Evolutionary conservation across 2,113 vertebrate species (phyloP), one percentile per base, ranked within the genome.

Genomic region (Tautogolabrus adspersus): DNA sequence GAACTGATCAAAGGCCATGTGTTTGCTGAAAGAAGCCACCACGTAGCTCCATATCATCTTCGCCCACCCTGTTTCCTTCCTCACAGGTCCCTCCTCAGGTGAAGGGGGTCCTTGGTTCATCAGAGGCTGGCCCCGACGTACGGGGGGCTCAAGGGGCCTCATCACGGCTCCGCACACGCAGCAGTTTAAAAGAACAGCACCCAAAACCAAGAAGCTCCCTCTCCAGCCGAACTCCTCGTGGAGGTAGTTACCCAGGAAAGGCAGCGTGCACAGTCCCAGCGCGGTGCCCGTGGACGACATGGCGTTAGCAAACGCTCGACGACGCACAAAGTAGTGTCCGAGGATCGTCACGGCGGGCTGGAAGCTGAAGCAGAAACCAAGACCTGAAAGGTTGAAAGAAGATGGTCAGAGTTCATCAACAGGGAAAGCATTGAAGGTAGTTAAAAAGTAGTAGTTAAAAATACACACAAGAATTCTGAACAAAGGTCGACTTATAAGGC

Each of bases 351-450:
- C 86, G 37, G 95, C 94, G 0, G 96, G 94, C 85, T 98, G 97
- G 93, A 97, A 98, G 85, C 96, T 95, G 87, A 99, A 96, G 87
- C 96, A 97, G 10, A 96, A 95, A n/a, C 97, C 97, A 42, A 99
- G 92, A 52, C 97, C 97, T 98, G 89, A 0, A 57, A 12, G 47
- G 0, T 42, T 10, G 10, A 42, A 42, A 42, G 40, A 42, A 42
- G 40, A 42, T 1, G 40, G 8, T 67, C 34, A 56, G 18, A 18
- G 18, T 49, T 1, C 7, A 13, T 44, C 40, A 9, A 26, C 26
- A 26, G 26, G 26, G 3, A 26, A 26, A 26, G 26, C 26, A 26
- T 26, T 26, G 26, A 26, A 26, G 26, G 26, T 26, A 26, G 26
- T 26, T n/a, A n/a, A n/a, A n/a, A n/a, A n/a, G n/a, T n/a, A n/a